Evolutionary conservation across 2,797 vertebrate genomes (phyloP).

Genomic region (Schizopygopsis pylzovi): DNA sequence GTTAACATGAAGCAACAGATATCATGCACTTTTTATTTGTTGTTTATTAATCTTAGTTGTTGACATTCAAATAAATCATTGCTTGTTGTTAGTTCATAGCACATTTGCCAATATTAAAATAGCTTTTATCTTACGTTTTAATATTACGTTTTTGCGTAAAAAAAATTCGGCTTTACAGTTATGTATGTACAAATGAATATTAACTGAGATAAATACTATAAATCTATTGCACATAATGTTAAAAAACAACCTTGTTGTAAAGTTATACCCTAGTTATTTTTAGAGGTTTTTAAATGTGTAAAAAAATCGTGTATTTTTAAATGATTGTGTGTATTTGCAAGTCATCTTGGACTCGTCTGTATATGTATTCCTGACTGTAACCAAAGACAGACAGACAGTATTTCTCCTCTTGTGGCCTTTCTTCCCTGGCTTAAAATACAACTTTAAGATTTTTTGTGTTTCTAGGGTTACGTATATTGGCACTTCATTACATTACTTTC

Average conservation of each 20-base stretch:
- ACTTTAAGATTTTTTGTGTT: background rate
- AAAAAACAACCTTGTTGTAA: background rate
- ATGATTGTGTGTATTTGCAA: background rate
- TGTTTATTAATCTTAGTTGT: background rate
- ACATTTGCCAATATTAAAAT: background rate
- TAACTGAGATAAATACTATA: background rate
- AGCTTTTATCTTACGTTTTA: background rate
- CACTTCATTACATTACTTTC: background rate
- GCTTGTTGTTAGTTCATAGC: background rate
- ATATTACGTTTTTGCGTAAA: background rate
- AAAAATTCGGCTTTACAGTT: background rate
- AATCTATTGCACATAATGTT: background rate
- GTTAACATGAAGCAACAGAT: background rate
- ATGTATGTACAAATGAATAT: background rate
- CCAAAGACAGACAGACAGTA: conserved; percentile 5
- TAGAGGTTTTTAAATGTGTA: background rate
- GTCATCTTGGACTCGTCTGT: background rate
- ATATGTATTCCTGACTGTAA: background rate
- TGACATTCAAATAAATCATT: background rate
- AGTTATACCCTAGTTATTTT: background rate
- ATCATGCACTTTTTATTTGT: background rate
- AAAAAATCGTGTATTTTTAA: too few species aligned
- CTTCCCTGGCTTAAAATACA: background rate
- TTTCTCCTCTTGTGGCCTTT: background rate
- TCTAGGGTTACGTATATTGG: background rate